Percentiles rank a stretch among this genome's conserved stretches.
phyloP scores from a whole-genome alignment of 2,797 vertebrate genomes.

The Silurus lanzhouensis region DNA sequence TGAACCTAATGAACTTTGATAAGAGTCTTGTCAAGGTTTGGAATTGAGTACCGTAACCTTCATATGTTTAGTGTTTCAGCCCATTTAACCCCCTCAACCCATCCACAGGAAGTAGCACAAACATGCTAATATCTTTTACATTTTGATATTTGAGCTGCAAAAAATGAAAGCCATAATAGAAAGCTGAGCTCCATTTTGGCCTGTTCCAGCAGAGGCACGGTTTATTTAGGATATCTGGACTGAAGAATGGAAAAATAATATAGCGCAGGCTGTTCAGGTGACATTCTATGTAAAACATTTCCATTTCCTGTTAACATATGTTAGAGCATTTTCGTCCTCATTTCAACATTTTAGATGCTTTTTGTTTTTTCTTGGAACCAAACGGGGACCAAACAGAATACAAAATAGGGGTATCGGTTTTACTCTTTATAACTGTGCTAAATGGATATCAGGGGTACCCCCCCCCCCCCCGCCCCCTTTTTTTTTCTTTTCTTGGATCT shows the following conservation, averaged over 20 bases:
- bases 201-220: not conserved
- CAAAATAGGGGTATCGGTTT: not conserved
- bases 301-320: not conserved
- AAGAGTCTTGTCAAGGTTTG: not conserved
- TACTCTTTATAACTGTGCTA: not conserved
- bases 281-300: not conserved
- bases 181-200: not conserved
- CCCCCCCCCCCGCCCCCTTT: no score
- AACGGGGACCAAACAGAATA: not conserved
- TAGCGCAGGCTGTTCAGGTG: not conserved
- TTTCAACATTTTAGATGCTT: not conserved
- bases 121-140: not conserved
- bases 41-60: not conserved
- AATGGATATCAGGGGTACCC: no score
- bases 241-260: not conserved
- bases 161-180: not conserved
- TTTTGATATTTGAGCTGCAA: not conserved
- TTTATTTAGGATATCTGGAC: not conserved
- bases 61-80: not conserved
- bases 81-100: not conserved
- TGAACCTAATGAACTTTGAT: conserved; percentile 8
- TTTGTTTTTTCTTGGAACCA: not conserved
- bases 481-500: not conserved
- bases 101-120: not conserved
- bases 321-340: not conserved